These are phyloP conservation scores for Spizaetus ornatus DNA, from an alignment of 2,113 vertebrate genomes.

Conservation along the genomic window DNA sequence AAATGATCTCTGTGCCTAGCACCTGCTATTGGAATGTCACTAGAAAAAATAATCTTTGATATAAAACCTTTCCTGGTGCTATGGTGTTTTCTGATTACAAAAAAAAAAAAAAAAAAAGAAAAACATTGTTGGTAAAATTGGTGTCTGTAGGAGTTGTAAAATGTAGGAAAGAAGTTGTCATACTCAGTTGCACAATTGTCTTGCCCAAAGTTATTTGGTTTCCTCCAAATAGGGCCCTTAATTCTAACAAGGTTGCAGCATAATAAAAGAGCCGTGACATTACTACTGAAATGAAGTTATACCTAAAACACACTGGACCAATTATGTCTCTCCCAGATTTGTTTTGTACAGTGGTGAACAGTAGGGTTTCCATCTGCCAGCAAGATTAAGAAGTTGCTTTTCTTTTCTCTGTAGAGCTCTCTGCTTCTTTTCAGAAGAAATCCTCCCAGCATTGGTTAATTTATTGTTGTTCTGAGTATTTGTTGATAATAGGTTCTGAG, in stretches of 20 bases:
- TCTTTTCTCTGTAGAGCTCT: constrained; percentile 16
- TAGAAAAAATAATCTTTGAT: not conserved
- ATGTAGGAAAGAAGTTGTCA: not conserved
- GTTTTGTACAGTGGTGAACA: constrained; percentile 52
- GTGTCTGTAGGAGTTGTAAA: not conserved
- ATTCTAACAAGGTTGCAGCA: not conserved
- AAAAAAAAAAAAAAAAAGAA: not conserved
- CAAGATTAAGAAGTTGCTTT: constrained; percentile 46
- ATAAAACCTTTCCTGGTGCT: not conserved
- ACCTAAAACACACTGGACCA: constrained; percentile 25
- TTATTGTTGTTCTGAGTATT: constrained; percentile 31
- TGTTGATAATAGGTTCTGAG: constrained; percentile 14
- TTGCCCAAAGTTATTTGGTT: not conserved
- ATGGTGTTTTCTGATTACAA: not conserved
- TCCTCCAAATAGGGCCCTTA: not conserved
- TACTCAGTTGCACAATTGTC: not conserved
- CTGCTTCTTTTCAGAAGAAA: constrained; percentile 47
- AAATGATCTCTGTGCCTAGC: not conserved
- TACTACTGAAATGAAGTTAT: constrained; percentile 28
- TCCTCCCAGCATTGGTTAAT: constrained; percentile 23
- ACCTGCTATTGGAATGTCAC: not conserved
- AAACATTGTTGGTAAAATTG: not conserved
- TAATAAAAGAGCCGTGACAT: not conserved
- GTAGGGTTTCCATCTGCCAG: constrained; percentile 52
- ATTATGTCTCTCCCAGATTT: constrained; percentile 21